phyloP scores from a whole-genome alignment of 2,797 vertebrate genomes.

The Manis javanica region DNA sequence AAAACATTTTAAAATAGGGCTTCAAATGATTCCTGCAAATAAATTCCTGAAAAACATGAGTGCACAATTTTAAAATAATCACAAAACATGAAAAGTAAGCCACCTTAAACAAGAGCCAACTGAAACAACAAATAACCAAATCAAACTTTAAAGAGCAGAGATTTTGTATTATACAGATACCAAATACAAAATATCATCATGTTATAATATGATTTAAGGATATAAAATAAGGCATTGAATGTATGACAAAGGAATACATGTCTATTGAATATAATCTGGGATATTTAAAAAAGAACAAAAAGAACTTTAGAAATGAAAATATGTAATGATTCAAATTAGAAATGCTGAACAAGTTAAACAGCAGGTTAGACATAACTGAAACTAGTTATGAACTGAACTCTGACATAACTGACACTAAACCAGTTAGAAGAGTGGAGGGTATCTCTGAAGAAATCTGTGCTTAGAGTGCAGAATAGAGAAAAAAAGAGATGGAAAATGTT shows the following conservation, averaged over 20 bases:
- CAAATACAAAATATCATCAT: background rate
- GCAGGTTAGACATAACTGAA: background rate
- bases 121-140: background rate
- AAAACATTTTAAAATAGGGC: slow-evolving; percentile 2
- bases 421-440: background rate
- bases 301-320: background rate
- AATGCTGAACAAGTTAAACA: background rate
- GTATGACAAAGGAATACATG: background rate
- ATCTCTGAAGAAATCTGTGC: background rate
- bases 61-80: background rate
- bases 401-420: background rate
- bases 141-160: background rate
- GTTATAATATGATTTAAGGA: background rate
- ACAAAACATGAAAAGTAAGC: background rate
- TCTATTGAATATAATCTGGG: background rate
- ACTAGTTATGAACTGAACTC: no score
- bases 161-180: background rate
- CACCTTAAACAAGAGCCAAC: background rate
- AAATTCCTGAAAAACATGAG: background rate
- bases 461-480: background rate
- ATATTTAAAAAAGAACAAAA: background rate
- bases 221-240: background rate
- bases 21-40: background rate
- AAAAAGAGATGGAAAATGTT: background rate
- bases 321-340: background rate